phyloP scores from a whole-genome alignment of 2,797 vertebrate species.

The Melanogrammus aeglefinus region DNA sequence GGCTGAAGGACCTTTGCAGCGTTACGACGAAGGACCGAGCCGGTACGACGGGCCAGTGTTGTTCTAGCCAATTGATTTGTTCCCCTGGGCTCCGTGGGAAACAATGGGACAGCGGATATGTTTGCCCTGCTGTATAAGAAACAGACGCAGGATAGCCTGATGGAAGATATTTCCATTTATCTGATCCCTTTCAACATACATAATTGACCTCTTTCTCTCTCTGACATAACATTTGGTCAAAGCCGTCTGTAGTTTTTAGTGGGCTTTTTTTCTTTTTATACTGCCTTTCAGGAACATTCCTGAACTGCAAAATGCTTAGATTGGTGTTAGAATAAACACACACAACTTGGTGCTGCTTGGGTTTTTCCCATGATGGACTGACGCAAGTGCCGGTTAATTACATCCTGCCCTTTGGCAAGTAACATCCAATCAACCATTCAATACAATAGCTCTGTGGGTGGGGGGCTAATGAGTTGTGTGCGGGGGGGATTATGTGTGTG shows the following conservation, averaged over 20 bases:
- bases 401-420: constrained; percentile 34
- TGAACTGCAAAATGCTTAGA: too few relatives aligned
- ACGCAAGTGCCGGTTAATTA: constrained; percentile 29
- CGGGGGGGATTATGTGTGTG: not conserved
- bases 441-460: constrained; percentile 35
- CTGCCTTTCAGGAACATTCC: too few relatives aligned
- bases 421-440: constrained; percentile 46
- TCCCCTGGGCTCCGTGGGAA: not conserved
- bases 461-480: not conserved
- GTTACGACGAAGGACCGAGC: not conserved
- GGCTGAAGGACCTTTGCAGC: not conserved
- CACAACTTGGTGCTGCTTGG: not conserved
- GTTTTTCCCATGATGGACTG: not conserved
- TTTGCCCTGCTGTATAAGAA: not conserved
- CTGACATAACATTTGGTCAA: not conserved
- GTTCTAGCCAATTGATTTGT: not conserved
- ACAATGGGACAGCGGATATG: not conserved
- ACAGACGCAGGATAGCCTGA: not conserved
- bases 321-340: not conserved
- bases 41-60: not conserved
- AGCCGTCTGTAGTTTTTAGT: not conserved
- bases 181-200: not conserved
- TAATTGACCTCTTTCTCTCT: not conserved
- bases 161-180: not conserved
- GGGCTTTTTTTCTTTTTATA: not conserved